Percentiles rank a stretch among this genome's conserved stretches.
Evolutionary conservation across 2,797 vertebrate genomes (phyloP).

Genomic region (Dendrocincla fuliginosa): DNA sequence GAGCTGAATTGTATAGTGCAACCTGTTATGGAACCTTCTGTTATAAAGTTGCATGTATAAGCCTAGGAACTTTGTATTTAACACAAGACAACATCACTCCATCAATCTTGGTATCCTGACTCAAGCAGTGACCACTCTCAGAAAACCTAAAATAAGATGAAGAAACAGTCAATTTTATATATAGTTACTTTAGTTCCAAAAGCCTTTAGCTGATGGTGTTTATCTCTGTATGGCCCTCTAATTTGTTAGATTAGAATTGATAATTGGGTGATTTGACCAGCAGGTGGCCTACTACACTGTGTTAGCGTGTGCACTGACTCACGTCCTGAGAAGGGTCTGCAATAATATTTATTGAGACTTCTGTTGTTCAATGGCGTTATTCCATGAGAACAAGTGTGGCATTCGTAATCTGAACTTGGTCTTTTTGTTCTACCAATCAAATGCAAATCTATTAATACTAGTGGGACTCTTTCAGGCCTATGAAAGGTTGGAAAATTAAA

Average conservation of each 20-base stretch:
- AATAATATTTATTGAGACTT: neutral
- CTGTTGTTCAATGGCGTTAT: neutral
- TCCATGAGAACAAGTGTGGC: neutral
- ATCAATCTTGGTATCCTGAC: neutral
- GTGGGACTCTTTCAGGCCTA: neutral
- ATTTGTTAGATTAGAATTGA: neutral
- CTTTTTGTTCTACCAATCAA: neutral
- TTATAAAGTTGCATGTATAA: neutral
- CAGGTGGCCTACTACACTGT: conserved; percentile 78
- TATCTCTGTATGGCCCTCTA: neutral
- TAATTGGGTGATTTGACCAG: conserved; percentile 74
- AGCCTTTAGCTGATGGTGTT: neutral
- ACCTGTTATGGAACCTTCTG: neutral
- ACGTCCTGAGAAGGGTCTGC: neutral
- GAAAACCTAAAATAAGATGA: neutral
- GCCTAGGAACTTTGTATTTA: neutral
- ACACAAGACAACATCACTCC: neutral
- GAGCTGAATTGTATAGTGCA: neutral
- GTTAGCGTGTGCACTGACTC: neutral
- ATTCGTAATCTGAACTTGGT: neutral
- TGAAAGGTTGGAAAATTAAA: conserved; percentile 40
- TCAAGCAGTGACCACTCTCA: neutral
- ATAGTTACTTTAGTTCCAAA: neutral
- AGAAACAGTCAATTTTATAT: neutral
- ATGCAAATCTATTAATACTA: neutral